Conservation (phyloP, 2,888 invertebrate species). For the Caenorhabditis sinica region DNA sequence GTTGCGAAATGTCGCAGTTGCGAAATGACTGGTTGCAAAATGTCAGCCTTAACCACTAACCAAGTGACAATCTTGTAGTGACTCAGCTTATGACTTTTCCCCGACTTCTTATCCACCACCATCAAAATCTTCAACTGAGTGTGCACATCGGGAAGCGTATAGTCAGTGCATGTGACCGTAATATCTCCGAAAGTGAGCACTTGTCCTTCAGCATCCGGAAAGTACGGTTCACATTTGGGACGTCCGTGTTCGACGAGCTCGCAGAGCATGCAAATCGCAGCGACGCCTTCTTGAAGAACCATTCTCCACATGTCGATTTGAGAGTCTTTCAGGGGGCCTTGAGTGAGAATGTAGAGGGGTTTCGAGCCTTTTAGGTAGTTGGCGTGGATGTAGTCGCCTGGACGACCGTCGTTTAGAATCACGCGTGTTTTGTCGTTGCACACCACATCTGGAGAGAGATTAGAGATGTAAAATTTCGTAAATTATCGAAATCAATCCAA, state of each 20-base stretch:
- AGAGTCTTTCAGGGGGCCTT: constrained; percentile 59
- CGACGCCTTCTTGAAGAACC: constrained; percentile 51
- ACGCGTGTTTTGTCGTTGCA: constrained; percentile 72
- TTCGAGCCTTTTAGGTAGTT: constrained; percentile 68
- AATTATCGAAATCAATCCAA: too few relatives aligned
- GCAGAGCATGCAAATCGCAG: constrained; percentile 60
- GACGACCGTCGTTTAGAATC: constrained; percentile 64
- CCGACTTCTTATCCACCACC: constrained; percentile 25
- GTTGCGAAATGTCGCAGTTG: not conserved
- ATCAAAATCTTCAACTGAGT: constrained; percentile 31
- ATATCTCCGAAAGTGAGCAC: constrained; percentile 26
- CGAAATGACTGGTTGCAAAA: not conserved
- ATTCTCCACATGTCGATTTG: constrained; percentile 63
- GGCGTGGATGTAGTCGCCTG: constrained; percentile 74
- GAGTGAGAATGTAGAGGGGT: constrained; percentile 55
- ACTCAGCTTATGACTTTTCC: constrained; percentile 20
- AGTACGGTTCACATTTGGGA: constrained; percentile 54
- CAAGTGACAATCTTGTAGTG: constrained; percentile 51
- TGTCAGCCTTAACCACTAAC: not conserved
- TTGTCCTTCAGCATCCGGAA: constrained; percentile 13
- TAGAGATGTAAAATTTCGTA: too few relatives aligned
- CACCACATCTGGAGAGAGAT: constrained; percentile 63
- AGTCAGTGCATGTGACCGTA: constrained; percentile 24
- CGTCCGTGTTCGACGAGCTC: constrained; percentile 49
- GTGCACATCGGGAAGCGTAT: constrained; percentile 30